Evolutionary conservation across 2,797 vertebrate genomes (phyloP), one percentile per base, ranked within the genome.

Genomic region (Trachurus trachurus): DNA sequence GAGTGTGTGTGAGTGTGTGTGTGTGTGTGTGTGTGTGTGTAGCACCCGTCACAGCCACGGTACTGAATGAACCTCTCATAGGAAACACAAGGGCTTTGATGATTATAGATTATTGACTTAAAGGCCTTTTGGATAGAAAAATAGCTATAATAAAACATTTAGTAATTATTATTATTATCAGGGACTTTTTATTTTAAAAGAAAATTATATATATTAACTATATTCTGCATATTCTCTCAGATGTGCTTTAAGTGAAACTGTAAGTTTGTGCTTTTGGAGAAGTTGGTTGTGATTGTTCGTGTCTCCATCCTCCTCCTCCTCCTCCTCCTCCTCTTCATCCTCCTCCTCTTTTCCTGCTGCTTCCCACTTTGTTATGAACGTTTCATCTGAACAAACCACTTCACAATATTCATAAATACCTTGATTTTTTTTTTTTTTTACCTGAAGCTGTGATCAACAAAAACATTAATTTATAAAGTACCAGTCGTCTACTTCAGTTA

Each of bases 91-190:
- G 45, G 53, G 60, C 2, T 74, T 79, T 71, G 11, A 26, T 71
- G 11, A 26, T 26, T 21, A 57, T 81, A 26, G 31, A 34, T 34
- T 69, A 58, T 50, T 52, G 60, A 66, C 84, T 78, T 69, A 84
- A 81, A 87, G 22, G 56, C 26, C 5, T 81, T 82, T 74, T 26
- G 40, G 2, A 62, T 93, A 93, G 21, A 93, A 93, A 94, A 93
- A 93, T 93, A 92, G 88, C 21, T 81, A 71, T 67, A 73, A 81
- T 85, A 83, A 74, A 86, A 52, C 22, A 61, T 72, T 72, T 63
- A 70, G 59, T 9, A 0, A 45, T 82, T 72, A 74, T 16, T 70
- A 59, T 67, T 62, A 80, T 76, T 70, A 57, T 61, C 17, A 74
- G 63, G 68, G 59, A 54, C 61, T 81, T 72, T 75, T 26, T 26